Conservation (phyloP, 2,113 vertebrate species). For the Canis aureus region DNA sequence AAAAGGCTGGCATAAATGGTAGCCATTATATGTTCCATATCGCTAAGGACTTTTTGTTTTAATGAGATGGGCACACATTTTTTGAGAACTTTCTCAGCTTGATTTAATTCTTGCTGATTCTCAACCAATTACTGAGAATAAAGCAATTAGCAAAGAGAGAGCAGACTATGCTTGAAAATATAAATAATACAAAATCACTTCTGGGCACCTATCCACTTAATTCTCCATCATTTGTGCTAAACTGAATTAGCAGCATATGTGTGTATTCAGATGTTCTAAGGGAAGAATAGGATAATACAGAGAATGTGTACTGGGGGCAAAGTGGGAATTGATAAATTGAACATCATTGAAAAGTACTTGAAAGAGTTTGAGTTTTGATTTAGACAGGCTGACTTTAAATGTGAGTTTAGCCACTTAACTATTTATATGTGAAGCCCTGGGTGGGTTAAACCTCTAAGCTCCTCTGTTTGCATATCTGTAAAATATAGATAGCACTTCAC, state of each 20-base stretch:
- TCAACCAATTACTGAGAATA: constrained; percentile 69
- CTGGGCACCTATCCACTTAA: background rate
- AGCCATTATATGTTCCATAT: background rate
- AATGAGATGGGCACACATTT: background rate
- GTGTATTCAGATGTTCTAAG: background rate
- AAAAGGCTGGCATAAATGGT: background rate
- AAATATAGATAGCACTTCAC: background rate
- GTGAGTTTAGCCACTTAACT: background rate
- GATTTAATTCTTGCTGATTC: constrained; percentile 71
- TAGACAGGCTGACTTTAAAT: constrained; percentile 1
- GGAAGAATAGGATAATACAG: background rate
- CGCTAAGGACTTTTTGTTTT: background rate
- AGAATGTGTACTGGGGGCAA: background rate
- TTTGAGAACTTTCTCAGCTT: constrained; percentile 66
- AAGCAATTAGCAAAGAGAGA: constrained; percentile 48
- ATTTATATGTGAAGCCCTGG: background rate
- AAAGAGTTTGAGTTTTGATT: background rate
- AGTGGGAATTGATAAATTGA: background rate
- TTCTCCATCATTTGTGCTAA: background rate
- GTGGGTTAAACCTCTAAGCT: background rate
- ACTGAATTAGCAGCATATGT: background rate
- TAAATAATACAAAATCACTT: constrained; percentile 65
- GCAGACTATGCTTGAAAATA: constrained; percentile 66
- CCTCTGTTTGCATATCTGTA: background rate
- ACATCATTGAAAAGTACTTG: background rate